Evolutionary conservation across 2,888 invertebrate genomes (phyloP).

Genomic region (Subacronicta megacephala): DNA sequence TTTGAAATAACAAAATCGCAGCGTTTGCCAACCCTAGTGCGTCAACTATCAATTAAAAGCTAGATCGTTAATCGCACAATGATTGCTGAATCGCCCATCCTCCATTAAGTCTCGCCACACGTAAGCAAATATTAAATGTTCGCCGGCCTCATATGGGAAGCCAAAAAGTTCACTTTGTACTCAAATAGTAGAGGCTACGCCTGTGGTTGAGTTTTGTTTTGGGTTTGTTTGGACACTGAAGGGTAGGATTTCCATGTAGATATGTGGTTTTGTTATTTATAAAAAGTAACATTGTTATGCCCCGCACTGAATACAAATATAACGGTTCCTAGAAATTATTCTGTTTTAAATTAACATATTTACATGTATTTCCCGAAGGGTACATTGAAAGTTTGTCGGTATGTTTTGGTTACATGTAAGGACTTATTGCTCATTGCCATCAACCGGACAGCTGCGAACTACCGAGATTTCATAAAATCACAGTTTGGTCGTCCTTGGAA

Average conservation of each 20-base stretch:
- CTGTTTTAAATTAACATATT: no score
- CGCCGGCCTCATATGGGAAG: slow-evolving; percentile 3
- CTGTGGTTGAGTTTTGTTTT: neutral
- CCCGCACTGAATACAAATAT: no score
- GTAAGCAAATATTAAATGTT: slow-evolving; percentile 39
- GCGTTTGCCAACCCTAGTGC: slow-evolving; percentile 1
- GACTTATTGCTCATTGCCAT: no score
- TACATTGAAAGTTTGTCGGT: no score
- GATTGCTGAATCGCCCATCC: slow-evolving; percentile 29
- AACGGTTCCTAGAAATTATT: no score
- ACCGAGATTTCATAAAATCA: no score
- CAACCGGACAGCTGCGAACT: no score
- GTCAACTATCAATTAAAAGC: slow-evolving; percentile 12
- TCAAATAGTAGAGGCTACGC: slow-evolving; percentile 10
- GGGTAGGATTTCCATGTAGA: neutral
- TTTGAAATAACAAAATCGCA: neutral
- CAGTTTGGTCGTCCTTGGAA: no score
- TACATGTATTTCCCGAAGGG: no score
- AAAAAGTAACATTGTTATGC: neutral
- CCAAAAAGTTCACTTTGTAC: slow-evolving; percentile 11
- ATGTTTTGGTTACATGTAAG: no score
- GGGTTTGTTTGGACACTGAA: slow-evolving; percentile 18
- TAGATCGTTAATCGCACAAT: slow-evolving; percentile 8
- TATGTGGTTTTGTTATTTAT: neutral
- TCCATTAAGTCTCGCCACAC: slow-evolving; percentile 30